Evolutionary conservation across 2,888 invertebrate genomes (phyloP), one percentile per base, ranked within the genome.

Genomic region (Antheraea yamamai): DNA sequence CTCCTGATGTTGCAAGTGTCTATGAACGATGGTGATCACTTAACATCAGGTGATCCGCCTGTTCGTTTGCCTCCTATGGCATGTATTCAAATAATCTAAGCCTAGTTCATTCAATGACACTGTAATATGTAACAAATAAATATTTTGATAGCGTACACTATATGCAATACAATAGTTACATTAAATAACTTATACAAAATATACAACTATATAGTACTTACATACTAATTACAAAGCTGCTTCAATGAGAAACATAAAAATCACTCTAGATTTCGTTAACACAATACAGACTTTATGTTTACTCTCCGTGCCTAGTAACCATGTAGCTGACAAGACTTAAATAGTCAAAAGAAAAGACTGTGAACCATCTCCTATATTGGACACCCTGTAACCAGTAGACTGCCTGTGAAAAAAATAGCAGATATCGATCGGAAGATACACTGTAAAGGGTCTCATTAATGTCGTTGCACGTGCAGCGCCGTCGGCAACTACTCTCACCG

Each of bases 401-500:
- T 14, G 51, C 8, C 72, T 72, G 51, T 51, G 51, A 72, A 47
- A 75, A 73, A 75, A 73, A 75, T 47, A 61, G 30, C 71, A 76
- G 74, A 72, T 77, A 91, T 91, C 88, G 86, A 81, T 84, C 83
- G 85, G 87, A 87, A 90, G 92, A 92, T 91, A 90, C 70, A 88
- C 86, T 84, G 86, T 79, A 79, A 82, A 85, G 85, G 81, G 84
- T 85, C 91, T 92, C 91, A 91, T 92, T 92, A 91, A 85, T 83
- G 83, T 79, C 80, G 81, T 83, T 87, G 91, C 93, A 93, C 93
- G 93, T 94, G 94, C 92, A 88, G 84, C 80, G 92, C 93, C 91
- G 82, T 81, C 85, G 92, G 93, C 88, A 76, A 80, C 79, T 81
- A 81, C 80, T 81, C 79, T 79, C 78, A 77, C 79, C 74, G 75